Base-by-base conservation (phyloP, 2,888 invertebrate genomes). In the Epirrita christyi region DNA sequence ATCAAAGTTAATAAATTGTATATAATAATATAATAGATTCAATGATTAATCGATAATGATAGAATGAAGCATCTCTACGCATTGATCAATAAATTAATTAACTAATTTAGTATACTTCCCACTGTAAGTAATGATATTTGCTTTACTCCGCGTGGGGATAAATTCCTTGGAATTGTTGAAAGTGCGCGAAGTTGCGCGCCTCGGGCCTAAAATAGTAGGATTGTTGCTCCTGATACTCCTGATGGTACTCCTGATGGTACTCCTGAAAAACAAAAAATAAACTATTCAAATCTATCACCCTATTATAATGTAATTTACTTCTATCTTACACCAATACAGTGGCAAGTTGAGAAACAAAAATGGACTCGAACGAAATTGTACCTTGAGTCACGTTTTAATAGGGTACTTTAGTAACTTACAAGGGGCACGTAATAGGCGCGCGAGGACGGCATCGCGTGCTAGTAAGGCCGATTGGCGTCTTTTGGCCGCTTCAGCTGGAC, bases 401-500 rank as follows among this genome's bases (percentile, higher is more conserved):
- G n/a, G 2, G 32, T 4, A 32, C 6, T 2, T 32, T 9, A 11
- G 8, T 28, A 53, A 71, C 73, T 65, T 64, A 88, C 88, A 79
- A 76, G 70, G 71, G 84, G 78, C 78, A 78, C 74, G 72, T 74
- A 73, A 64, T 71, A 78, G 73, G 80, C 85, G 84, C 90, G 88
- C 92, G 85, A 88, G 92, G 93, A 92, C 93, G 93, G 92, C 89
- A 92, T 90, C 79, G 79, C 85, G 93, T 83, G 96, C 96, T 97
- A 99, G 96, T 99, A 99, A 88, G 98, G 98, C 94, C 98, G 95
- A 93, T 96, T 98, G 85, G 98, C 98, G 92, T 98, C 98, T 94
- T 98, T 98, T 92, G 99, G 99, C 94, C 99, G 95, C 93, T 99
- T 99, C 93, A 99, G 95, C 93, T 99, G 99, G 81, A 99, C 99